Evolutionary conservation across 2,113 vertebrate genomes (phyloP).

Genomic region (Percopsis transmontana): DNA sequence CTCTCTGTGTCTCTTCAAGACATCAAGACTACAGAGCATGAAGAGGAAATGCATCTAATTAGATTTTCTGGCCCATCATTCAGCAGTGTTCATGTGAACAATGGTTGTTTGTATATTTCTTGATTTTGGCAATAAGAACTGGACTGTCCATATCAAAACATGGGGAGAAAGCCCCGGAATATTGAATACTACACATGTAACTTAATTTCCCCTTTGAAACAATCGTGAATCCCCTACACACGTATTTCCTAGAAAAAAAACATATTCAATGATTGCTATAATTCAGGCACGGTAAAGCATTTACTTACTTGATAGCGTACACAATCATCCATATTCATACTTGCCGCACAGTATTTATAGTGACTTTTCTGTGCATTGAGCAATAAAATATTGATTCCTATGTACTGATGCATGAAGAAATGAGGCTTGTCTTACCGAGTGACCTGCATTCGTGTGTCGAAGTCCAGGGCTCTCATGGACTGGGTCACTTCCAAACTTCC

Average conservation of each 20-base stretch:
- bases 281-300: not conserved
- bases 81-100: constrained; percentile 58
- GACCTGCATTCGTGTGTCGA: constrained; percentile 88
- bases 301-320: not conserved
- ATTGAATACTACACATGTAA: constrained; percentile 58
- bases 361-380: not conserved
- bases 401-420: not conserved
- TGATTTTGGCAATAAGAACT: constrained; percentile 39
- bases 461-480: constrained; percentile 93
- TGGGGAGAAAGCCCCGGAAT: constrained; percentile 37
- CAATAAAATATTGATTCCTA: not conserved
- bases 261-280: not conserved
- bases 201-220: constrained; percentile 53
- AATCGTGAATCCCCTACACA: constrained; percentile 43
- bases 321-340: not conserved
- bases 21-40: constrained; percentile 54
- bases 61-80: constrained; percentile 64
- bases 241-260: constrained; percentile 15
- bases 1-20: constrained; percentile 1
- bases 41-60: constrained; percentile 77
- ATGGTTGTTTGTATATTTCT: constrained; percentile 44
- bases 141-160: constrained; percentile 56
- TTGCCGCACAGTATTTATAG: not conserved
- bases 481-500: constrained; percentile 90
- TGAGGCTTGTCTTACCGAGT: constrained; percentile 84